These are phyloP conservation scores for Scarus forsteni DNA, from an alignment of 2,797 vertebrate species.

Conservation along the genomic window DNA sequence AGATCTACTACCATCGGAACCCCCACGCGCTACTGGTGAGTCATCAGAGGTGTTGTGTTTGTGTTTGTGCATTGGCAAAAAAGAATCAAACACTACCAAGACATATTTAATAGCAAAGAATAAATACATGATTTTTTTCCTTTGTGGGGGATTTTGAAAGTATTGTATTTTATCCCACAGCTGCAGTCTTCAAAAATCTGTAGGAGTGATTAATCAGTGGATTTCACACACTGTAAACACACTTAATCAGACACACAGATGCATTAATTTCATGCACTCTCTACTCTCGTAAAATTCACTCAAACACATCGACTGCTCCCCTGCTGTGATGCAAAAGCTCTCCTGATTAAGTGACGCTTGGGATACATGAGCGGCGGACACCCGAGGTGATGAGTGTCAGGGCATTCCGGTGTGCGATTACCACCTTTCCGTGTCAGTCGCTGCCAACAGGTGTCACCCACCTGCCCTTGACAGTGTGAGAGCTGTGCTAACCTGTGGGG, in stretches of 20 bases:
- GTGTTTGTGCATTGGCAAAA: not conserved
- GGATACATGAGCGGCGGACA: conserved; percentile 71
- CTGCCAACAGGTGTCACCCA: conserved; percentile 67
- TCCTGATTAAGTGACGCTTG: conserved; percentile 76
- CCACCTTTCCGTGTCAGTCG: conserved; percentile 59
- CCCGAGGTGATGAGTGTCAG: conserved; percentile 72
- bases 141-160: conserved; percentile 11
- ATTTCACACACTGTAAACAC: conserved; percentile 18
- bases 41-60: conserved; percentile 21
- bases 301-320: conserved; percentile 12
- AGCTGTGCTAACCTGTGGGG: conserved; percentile 32
- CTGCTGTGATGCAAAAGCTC: conserved; percentile 44
- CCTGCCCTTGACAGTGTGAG: conserved; percentile 64
- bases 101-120: not conserved
- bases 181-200: conserved; percentile 19
- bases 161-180: conserved; percentile 6
- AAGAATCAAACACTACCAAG: not conserved
- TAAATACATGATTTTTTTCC: conserved; percentile 18
- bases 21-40: conserved; percentile 94
- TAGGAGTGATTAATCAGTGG: conserved; percentile 33
- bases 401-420: conserved; percentile 76
- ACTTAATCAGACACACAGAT: conserved; percentile 11
- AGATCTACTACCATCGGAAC: conserved; percentile 95
- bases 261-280: conserved; percentile 4
- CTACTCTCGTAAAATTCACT: conserved; percentile 20